These are phyloP conservation scores for Seriola quinqueradiata DNA, from an alignment of 2,113 vertebrate species.

Conservation along the genomic window DNA sequence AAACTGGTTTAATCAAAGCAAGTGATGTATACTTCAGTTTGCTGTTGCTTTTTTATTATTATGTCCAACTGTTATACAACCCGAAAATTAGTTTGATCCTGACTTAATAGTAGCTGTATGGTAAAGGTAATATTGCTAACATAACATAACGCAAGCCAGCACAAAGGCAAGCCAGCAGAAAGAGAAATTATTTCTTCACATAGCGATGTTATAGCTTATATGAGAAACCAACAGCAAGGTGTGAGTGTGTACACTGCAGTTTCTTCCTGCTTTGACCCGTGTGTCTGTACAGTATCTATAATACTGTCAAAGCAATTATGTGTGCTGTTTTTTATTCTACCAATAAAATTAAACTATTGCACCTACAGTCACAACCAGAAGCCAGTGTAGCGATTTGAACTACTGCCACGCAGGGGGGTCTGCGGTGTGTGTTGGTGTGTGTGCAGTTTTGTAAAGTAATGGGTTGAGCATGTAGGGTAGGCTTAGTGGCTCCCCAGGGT, in stretches of 20 bases:
- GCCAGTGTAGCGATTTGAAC: slow-evolving; percentile 65
- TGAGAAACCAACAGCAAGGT: slow-evolving; percentile 29
- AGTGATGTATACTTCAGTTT: background rate
- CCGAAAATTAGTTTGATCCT: background rate
- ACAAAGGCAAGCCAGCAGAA: slow-evolving; percentile 39
- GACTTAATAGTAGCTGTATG: background rate
- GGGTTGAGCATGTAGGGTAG: slow-evolving; percentile 78
- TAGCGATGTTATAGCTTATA: slow-evolving; percentile 21
- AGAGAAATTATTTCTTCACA: slow-evolving; percentile 4
- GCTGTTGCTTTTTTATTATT: background rate
- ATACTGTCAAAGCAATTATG: slow-evolving; percentile 70
- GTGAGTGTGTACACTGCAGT: slow-evolving; percentile 45
- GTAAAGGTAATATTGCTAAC: background rate
- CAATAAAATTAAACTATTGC: slow-evolving; percentile 73
- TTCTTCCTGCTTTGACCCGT: slow-evolving; percentile 36
- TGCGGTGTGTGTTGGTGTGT: slow-evolving; percentile 62
- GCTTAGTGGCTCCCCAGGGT: slow-evolving; percentile 78
- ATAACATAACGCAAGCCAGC: background rate
- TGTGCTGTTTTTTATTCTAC: slow-evolving; percentile 65
- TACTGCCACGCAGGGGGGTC: slow-evolving; percentile 66
- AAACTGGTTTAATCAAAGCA: slow-evolving; percentile 1
- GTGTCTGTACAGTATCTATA: slow-evolving; percentile 57
- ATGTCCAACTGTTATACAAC: slow-evolving; percentile 1
- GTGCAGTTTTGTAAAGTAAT: slow-evolving; percentile 81
- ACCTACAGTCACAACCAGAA: slow-evolving; percentile 62